phyloP scores from a whole-genome alignment of 2,797 vertebrate genomes.

The Geotrypetes seraphini region DNA sequence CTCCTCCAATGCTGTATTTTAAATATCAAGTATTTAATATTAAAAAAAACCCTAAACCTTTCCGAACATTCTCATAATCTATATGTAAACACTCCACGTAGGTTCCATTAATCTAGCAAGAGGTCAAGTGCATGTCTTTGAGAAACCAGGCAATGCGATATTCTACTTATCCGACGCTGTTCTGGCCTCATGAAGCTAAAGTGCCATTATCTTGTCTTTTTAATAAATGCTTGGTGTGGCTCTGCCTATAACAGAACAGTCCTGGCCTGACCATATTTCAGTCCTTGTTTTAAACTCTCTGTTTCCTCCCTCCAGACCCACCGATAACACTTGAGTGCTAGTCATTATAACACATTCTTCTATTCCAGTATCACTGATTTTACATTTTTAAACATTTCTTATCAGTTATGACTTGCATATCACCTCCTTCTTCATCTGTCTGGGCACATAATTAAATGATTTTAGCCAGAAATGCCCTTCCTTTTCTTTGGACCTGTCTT shows the following conservation, averaged over 20 bases:
- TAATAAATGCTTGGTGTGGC: slow-evolving; percentile 27
- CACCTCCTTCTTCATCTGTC: background rate
- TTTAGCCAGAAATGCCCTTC: too few species aligned
- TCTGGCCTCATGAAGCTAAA: background rate
- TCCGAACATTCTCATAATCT: too few species aligned
- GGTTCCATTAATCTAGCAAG: too few species aligned
- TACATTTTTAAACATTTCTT: slow-evolving; percentile 14
- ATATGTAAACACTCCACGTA: too few species aligned
- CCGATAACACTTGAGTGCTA: slow-evolving; percentile 56
- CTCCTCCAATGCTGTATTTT: too few species aligned
- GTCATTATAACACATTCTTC: slow-evolving; percentile 33
- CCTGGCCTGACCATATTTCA: slow-evolving; percentile 29
- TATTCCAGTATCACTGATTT: slow-evolving; percentile 23
- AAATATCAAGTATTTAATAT: too few species aligned
- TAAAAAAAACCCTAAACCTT: too few species aligned
- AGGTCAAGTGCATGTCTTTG: too few species aligned
- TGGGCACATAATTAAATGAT: background rate
- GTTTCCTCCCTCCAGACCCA: slow-evolving; percentile 51
- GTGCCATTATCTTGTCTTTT: slow-evolving; percentile 1
- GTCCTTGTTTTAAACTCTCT: slow-evolving; percentile 25
- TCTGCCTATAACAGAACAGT: slow-evolving; percentile 5
- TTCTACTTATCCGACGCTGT: background rate
- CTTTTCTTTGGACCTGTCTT: too few species aligned
- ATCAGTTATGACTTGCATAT: background rate
- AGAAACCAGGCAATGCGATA: background rate